Evolutionary conservation across 2,113 vertebrate species (phyloP).

Genomic region (Falcunculus frontatus): DNA sequence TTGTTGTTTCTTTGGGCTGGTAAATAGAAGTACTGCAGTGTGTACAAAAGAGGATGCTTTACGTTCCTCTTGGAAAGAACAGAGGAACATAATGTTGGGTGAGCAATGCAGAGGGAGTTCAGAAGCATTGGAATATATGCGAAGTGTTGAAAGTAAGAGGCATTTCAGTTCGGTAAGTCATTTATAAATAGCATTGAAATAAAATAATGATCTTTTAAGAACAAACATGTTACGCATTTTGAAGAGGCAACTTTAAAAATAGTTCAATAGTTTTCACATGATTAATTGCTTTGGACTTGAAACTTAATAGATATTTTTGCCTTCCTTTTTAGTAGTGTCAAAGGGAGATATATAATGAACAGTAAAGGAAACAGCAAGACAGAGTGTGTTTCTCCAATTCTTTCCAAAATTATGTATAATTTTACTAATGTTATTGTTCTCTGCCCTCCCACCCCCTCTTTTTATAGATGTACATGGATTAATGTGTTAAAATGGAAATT

Average conservation of each 20-base stretch:
- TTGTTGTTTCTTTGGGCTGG: background rate
- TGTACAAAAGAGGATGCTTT: background rate
- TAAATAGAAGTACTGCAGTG: background rate
- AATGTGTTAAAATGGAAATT: conserved; percentile 35
- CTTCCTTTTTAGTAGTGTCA: conserved; percentile 62
- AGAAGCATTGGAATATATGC: background rate
- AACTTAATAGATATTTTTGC: conserved; percentile 31
- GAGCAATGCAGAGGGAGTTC: background rate
- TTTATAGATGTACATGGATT: conserved; percentile 30
- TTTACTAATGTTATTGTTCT: conserved; percentile 52
- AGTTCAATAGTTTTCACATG: conserved; percentile 33
- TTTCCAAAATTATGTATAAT: conserved; percentile 58
- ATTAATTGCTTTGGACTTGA: conserved; percentile 42
- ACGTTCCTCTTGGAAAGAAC: background rate
- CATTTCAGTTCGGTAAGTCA: background rate
- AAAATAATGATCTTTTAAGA: conserved; percentile 34
- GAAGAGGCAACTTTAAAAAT: conserved; percentile 54
- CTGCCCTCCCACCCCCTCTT: background rate
- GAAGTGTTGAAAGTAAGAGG: background rate
- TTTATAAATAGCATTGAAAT: conserved; percentile 43
- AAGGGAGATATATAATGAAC: conserved; percentile 41
- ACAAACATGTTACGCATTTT: conserved; percentile 36
- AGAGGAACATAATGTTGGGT: background rate
- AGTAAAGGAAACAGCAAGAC: conserved; percentile 38
- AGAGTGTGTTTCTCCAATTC: conserved; percentile 12